Conservation (phyloP, 2,797 vertebrate species). For the Columba guinea region DNA sequence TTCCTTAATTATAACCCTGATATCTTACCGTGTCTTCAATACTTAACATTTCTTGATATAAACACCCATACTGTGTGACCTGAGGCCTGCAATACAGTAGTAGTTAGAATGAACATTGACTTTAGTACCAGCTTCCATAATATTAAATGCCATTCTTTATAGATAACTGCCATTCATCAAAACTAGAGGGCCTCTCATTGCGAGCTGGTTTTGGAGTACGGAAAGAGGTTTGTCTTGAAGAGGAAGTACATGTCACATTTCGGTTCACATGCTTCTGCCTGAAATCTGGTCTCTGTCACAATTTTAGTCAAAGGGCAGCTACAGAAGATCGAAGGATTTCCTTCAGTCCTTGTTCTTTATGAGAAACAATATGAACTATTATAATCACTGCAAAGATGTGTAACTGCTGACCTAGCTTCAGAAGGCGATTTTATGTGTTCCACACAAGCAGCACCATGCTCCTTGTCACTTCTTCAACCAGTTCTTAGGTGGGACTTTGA, state of each 20-base stretch:
- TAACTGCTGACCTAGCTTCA: not conserved
- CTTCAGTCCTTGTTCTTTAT: not conserved
- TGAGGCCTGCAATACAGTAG: not conserved
- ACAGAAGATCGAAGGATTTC: not conserved
- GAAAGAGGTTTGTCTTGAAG: not conserved
- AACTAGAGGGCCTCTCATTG: not conserved
- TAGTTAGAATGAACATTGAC: not conserved
- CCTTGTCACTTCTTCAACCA: not conserved
- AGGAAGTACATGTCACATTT: not conserved
- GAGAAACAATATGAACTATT: not conserved
- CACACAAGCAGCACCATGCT: not conserved
- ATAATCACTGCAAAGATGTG: not conserved
- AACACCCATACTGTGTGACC: not conserved
- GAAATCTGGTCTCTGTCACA: not conserved
- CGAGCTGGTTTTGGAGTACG: not conserved
- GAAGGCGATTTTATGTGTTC: not conserved
- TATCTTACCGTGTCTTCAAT: not conserved
- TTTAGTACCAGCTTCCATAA: not conserved
- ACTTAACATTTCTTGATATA: not conserved
- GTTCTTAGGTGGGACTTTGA: not conserved
- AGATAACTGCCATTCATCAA: not conserved
- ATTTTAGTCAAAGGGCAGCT: constrained; percentile 3
- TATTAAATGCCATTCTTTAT: not conserved
- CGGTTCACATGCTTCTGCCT: not conserved
- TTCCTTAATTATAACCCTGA: not conserved